Evolutionary conservation across 2,113 vertebrate genomes (phyloP).

Genomic region (Calyptomena viridis): DNA sequence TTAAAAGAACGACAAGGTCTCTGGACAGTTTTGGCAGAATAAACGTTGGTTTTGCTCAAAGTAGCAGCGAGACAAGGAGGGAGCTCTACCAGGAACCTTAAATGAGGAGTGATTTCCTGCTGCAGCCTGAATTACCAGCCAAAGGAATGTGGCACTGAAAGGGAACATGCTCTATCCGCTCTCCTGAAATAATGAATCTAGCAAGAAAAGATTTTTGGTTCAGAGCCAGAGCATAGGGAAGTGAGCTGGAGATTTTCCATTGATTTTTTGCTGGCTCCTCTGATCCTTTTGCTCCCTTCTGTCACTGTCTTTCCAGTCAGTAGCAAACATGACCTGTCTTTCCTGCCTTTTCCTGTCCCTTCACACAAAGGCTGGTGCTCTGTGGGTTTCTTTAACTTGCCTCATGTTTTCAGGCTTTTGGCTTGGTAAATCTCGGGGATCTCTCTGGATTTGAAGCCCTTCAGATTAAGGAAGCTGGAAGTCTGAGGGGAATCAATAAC

Average conservation of each 20-base stretch:
- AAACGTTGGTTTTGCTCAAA: not conserved
- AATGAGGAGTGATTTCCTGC: not conserved
- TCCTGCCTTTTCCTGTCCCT: not conserved
- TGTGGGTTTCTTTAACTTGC: not conserved
- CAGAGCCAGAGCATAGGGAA: not conserved
- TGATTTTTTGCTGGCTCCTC: not conserved
- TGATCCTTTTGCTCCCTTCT: not conserved
- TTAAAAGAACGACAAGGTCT: not conserved
- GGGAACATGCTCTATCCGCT: not conserved
- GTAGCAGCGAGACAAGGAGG: not conserved
- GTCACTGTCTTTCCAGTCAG: fast-evolving
- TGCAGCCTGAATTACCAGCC: not conserved
- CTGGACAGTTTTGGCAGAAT: not conserved
- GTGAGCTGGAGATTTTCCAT: not conserved
- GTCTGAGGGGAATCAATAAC: not conserved
- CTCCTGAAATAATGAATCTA: not conserved
- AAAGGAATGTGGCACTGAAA: not conserved
- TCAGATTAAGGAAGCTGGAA: not conserved
- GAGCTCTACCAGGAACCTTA: not conserved
- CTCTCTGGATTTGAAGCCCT: not conserved
- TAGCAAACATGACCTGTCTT: not conserved
- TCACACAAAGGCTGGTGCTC: not conserved
- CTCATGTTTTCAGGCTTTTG: not conserved
- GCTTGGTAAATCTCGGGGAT: not conserved
- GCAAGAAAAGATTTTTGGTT: not conserved